These are phyloP conservation scores for Colostygia pectinataria DNA, from an alignment of 2,888 invertebrate genomes.

Conservation along the genomic window DNA sequence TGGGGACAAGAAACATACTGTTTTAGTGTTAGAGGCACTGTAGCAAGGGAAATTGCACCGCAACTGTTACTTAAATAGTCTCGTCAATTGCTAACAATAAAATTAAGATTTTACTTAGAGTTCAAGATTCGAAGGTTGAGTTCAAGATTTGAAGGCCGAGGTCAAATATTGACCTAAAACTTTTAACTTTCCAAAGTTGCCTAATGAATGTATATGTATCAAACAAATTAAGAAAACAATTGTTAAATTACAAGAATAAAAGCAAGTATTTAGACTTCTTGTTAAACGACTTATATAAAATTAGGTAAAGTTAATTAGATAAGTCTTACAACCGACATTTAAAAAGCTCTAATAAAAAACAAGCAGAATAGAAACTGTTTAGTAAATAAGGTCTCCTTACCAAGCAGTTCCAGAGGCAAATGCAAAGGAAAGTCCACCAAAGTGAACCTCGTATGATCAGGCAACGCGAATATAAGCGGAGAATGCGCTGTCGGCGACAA, in stretches of 20 bases:
- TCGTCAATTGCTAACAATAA: too few relatives aligned
- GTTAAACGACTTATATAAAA: neutral
- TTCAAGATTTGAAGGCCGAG: neutral
- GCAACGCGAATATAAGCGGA: conserved; percentile 95
- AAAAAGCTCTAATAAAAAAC: too few relatives aligned
- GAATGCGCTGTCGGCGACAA: conserved; percentile 93
- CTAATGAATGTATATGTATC: neutral
- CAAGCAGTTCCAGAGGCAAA: conserved; percentile 97
- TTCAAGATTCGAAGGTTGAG: too few relatives aligned
- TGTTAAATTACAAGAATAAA: neutral
- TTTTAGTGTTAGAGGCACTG: too few relatives aligned
- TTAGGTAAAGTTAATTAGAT: neutral
- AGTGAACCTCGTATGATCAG: conserved; percentile 98
- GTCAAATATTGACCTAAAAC: neutral
- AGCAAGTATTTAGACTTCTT: neutral
- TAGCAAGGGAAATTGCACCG: too few relatives aligned
- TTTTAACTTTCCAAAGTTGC: neutral
- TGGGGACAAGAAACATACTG: too few relatives aligned
- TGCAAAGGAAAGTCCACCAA: conserved; percentile 99
- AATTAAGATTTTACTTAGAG: too few relatives aligned
- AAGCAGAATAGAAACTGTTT: too few relatives aligned
- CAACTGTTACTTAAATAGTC: too few relatives aligned
- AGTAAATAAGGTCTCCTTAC: conserved; percentile 55
- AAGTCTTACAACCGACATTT: too few relatives aligned
- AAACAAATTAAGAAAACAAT: neutral